Conservation (phyloP, 2,113 vertebrate species). For the Pseudopodoces humilis region DNA sequence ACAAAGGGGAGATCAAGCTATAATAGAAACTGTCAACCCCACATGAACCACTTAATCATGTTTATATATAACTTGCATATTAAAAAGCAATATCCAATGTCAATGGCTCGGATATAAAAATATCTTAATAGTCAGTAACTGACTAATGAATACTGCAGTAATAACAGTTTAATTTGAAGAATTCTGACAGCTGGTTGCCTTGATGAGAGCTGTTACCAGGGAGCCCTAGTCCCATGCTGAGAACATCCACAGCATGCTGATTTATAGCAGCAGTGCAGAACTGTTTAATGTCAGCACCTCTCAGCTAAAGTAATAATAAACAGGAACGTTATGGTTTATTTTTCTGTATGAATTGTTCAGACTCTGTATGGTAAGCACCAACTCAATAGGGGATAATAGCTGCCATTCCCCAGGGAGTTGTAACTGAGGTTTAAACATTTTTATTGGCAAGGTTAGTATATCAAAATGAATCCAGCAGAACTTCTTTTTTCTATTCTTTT, state of each 20-base stretch:
- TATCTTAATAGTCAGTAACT: slow-evolving; percentile 82
- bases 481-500: not conserved
- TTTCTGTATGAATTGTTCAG: slow-evolving; percentile 83
- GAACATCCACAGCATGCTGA: slow-evolving; percentile 81
- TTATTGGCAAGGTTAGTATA: slow-evolving; percentile 64
- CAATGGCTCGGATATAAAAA: slow-evolving; percentile 77
- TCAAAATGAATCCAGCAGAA: slow-evolving; percentile 62
- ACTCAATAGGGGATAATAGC: slow-evolving; percentile 79
- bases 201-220: slow-evolving; percentile 81
- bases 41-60: slow-evolving; percentile 64
- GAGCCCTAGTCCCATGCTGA: slow-evolving; percentile 75
- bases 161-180: slow-evolving; percentile 84
- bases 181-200: slow-evolving; percentile 82
- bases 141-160: slow-evolving; percentile 80
- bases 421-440: slow-evolving; percentile 70
- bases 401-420: slow-evolving; percentile 69
- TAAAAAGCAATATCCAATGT: slow-evolving; percentile 76
- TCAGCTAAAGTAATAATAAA: slow-evolving; percentile 84
- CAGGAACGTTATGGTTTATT: slow-evolving; percentile 82
- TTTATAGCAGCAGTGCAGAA: slow-evolving; percentile 81
- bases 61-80: slow-evolving; percentile 76
- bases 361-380: slow-evolving; percentile 78
- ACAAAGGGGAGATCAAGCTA: slow-evolving; percentile 10
- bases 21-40: slow-evolving; percentile 45
- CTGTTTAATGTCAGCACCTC: slow-evolving; percentile 85